phyloP scores from a whole-genome alignment of 2,797 vertebrate genomes.

The Muscicapa comitata region DNA sequence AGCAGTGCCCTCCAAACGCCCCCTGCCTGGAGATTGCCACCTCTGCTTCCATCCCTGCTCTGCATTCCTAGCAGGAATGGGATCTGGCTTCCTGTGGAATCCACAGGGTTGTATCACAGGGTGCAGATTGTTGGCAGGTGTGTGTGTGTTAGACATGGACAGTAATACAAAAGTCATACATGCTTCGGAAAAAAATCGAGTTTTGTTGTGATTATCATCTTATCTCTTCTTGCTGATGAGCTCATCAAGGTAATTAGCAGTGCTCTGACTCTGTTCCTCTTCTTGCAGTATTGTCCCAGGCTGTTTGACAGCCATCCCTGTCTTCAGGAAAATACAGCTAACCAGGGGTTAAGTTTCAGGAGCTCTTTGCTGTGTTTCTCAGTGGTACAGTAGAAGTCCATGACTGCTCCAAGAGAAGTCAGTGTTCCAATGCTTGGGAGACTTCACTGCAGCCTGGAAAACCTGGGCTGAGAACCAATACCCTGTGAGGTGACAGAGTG shows the following conservation, averaged over 20 bases:
- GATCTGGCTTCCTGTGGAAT: neutral
- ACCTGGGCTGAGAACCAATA: neutral
- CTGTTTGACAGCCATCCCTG: neutral
- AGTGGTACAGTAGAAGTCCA: neutral
- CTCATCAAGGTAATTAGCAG: neutral
- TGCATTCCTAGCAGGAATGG: neutral
- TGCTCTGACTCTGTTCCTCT: neutral
- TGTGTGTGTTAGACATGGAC: rapidly evolving
- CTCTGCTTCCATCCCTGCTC: neutral
- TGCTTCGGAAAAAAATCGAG: neutral
- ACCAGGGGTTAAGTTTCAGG: neutral
- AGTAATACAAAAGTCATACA: neutral
- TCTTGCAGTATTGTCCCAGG: neutral
- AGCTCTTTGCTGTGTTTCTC: rapidly evolving
- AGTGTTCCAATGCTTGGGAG: neutral
- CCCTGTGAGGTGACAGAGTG: neutral
- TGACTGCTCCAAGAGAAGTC: neutral
- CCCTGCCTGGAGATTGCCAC: neutral
- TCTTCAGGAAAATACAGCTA: neutral
- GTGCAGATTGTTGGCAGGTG: neutral
- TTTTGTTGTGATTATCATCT: neutral
- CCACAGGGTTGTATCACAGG: rapidly evolving
- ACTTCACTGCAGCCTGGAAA: neutral
- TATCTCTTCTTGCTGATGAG: neutral
- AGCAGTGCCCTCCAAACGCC: neutral